Conservation (phyloP, 2,113 vertebrate genomes). For the Peromyscus polionotus region DNA sequence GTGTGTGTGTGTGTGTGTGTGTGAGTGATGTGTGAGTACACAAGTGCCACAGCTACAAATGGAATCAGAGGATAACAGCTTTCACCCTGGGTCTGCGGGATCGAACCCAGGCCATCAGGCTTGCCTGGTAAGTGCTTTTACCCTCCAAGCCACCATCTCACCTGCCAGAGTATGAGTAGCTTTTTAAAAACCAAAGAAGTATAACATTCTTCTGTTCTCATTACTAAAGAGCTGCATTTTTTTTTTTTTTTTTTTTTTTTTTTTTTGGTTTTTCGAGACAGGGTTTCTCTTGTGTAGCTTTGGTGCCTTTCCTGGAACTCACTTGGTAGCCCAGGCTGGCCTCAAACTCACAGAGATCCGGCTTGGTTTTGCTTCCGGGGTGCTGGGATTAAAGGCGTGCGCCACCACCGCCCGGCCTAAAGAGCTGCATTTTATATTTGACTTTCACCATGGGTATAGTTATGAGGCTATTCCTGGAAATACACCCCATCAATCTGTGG, state of each 20-base stretch:
- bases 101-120: neutral
- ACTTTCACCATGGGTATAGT: slow-evolving; percentile 1
- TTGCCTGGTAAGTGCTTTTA: neutral
- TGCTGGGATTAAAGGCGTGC: no score
- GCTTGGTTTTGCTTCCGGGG: no score
- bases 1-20: no score
- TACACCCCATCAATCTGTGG: neutral
- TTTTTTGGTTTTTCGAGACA: no score
- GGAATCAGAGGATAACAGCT: neutral
- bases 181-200: slow-evolving; percentile 21
- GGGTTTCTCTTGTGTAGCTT: no score
- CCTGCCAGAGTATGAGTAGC: neutral
- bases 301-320: no score
- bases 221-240: neutral
- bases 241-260: no score
- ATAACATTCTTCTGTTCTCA: neutral
- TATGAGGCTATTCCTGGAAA: neutral
- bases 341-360: no score
- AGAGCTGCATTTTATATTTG: neutral
- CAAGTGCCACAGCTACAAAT: neutral
- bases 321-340: no score
- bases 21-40: neutral
- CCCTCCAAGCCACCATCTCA: neutral
- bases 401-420: no score
- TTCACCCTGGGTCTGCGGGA: neutral